A percentile compares a stretch with the other conserved stretches of the same genome.
Conservation (phyloP, 2,113 vertebrate genomes). For the Tauraco erythrolophus region DNA sequence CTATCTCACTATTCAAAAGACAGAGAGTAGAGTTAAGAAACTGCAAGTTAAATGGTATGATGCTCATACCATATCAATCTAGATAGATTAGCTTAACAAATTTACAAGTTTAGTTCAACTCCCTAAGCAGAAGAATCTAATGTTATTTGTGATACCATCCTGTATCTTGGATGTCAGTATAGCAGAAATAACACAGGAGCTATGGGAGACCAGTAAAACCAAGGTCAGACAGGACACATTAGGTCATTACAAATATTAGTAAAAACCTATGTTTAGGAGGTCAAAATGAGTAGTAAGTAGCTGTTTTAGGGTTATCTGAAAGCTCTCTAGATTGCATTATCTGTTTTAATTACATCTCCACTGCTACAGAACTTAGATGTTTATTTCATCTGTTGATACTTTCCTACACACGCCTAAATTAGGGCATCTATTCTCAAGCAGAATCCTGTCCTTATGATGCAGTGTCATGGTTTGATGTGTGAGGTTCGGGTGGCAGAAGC, state of each 20-base stretch:
- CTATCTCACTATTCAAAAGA: background rate
- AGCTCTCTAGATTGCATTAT: background rate
- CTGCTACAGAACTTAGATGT: background rate
- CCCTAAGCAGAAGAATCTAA: background rate
- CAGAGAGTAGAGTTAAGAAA: background rate
- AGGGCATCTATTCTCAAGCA: background rate
- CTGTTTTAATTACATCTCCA: background rate
- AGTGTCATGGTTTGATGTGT: too few species aligned
- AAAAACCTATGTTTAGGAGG: background rate
- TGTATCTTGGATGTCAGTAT: background rate
- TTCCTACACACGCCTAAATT: background rate
- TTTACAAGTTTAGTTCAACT: background rate
- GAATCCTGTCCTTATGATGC: background rate
- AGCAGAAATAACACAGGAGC: background rate
- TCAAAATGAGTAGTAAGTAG: background rate
- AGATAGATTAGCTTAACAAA: background rate
- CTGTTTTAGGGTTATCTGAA: background rate
- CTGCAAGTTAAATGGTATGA: background rate
- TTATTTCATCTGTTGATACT: background rate
- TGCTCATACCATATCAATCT: background rate
- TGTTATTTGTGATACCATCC: accelerated
- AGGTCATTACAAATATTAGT: background rate
- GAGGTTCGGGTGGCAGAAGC: too few species aligned
- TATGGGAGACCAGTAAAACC: background rate
- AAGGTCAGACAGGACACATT: background rate